Base-by-base conservation (phyloP, 2,888 invertebrate genomes). In the Eupithecia tripunctaria region DNA sequence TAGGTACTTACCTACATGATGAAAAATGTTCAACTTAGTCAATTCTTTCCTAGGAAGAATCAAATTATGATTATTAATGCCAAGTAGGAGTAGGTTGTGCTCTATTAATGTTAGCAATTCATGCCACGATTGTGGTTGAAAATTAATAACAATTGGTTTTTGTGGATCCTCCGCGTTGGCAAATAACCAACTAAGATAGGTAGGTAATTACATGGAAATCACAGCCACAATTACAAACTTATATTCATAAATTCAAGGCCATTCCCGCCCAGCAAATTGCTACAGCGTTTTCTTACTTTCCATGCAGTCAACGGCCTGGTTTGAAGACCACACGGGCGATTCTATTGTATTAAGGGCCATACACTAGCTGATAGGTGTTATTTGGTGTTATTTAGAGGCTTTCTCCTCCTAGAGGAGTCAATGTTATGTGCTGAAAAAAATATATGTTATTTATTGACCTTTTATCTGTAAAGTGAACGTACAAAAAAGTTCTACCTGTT, bases 301-400 rank as follows among this genome's bases (percentile, higher is more conserved):
- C 77, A 78, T 66, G 71, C 76, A 75, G 78, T 76, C 74, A 75
- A 69, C 70, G 78, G 72, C 77, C 78, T 76, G 76, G 70, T 74
- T 72, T 43, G 68, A 65, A 43, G 43, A 63, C 18, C 18, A 62
- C 38, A 71, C 74, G 68, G 38, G 74, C 74, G 32, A 74, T 66
- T 60, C 56, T 25, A 25, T 32, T n/a, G n/a, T n/a, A n/a, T n/a
- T n/a, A n/a, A n/a, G n/a, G n/a, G n/a, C n/a, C n/a, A n/a, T n/a
- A n/a, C n/a, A n/a, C n/a, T n/a, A n/a, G n/a, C n/a, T n/a, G n/a
- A n/a, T n/a, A n/a, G n/a, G n/a, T n/a, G n/a, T n/a, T n/a, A n/a
- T n/a, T n/a, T n/a, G n/a, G n/a, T n/a, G n/a, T n/a, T n/a, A n/a
- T n/a, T n/a, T n/a, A n/a, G n/a, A n/a, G n/a, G n/a, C n/a, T n/a